Conservation (phyloP, 2,888 invertebrate genomes). For the Meganola albula region DNA sequence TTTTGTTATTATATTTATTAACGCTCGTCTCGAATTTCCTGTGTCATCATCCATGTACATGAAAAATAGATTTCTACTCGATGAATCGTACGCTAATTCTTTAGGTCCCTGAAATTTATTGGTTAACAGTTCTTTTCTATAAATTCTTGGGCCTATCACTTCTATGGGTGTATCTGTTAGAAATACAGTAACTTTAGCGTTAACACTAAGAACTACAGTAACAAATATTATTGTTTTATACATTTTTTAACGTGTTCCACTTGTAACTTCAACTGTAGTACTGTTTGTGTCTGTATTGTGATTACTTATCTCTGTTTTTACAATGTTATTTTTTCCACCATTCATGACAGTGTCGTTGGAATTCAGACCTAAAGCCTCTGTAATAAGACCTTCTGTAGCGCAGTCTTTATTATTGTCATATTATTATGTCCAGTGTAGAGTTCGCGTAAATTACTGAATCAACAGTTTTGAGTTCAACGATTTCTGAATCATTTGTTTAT, state of each 20-base stretch:
- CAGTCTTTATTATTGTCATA: slow-evolving; percentile 5
- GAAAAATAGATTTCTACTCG: slow-evolving; percentile 59
- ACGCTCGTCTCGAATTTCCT: slow-evolving; percentile 60
- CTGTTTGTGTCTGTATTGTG: slow-evolving; percentile 42
- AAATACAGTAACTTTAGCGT: slow-evolving; percentile 44
- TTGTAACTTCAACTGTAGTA: slow-evolving; percentile 32
- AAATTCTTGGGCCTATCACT: slow-evolving; percentile 51
- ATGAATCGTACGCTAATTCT: slow-evolving; percentile 61
- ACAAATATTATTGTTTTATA: slow-evolving; percentile 25
- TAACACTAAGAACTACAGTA: slow-evolving; percentile 31
- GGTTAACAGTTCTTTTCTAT: slow-evolving; percentile 55
- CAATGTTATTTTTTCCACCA: slow-evolving; percentile 32
- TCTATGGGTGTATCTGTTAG: slow-evolving; percentile 51
- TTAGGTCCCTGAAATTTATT: slow-evolving; percentile 47
- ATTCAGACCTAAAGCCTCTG: slow-evolving; percentile 28
- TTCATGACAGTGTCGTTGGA: slow-evolving; percentile 13
- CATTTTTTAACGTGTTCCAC: slow-evolving; percentile 36
- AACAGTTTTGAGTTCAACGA: slow-evolving; percentile 43
- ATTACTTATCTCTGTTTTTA: slow-evolving; percentile 43
- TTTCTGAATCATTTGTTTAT: no score
- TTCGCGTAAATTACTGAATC: slow-evolving; percentile 44
- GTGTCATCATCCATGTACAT: slow-evolving; percentile 64
- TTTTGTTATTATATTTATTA: slow-evolving; percentile 55
- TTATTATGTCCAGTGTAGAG: slow-evolving; percentile 27
- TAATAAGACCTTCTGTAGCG: slow-evolving; percentile 16